phyloP scores from a whole-genome alignment of 2,888 invertebrate genomes.

The Stictocephala bisonia region DNA sequence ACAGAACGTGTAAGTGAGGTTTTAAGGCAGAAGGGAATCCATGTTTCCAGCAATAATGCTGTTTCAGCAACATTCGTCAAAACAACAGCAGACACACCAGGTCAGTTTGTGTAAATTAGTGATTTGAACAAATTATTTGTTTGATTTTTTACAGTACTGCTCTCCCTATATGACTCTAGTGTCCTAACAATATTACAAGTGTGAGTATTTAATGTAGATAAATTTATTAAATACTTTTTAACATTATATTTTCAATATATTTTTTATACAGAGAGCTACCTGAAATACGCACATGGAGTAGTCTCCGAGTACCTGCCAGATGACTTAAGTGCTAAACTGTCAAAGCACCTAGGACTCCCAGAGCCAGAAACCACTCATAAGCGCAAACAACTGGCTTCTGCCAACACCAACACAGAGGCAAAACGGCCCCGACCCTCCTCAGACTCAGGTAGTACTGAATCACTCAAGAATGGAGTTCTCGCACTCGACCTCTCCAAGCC shows the following conservation, averaged over 20 bases:
- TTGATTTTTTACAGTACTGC: no score
- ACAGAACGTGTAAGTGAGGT: constrained; percentile 73
- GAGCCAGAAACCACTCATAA: constrained; percentile 63
- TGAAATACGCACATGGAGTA: constrained; percentile 82
- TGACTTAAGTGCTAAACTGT: constrained; percentile 74
- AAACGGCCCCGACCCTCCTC: constrained; percentile 20
- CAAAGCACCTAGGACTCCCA: constrained; percentile 74
- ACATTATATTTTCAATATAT: no score
- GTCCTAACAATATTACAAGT: no score
- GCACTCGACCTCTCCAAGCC: constrained; percentile 62
- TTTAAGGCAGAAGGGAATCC: constrained; percentile 75
- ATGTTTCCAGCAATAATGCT: constrained; percentile 76
- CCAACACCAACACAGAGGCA: constrained; percentile 63
- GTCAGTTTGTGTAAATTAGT: constrained; percentile 58
- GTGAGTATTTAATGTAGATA: no score
- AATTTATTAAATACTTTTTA: no score
- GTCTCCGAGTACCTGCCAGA: constrained; percentile 82
- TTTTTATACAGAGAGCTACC: constrained; percentile 70
- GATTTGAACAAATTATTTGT: no score
- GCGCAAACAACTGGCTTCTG: constrained; percentile 66
- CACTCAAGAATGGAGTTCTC: constrained; percentile 60
- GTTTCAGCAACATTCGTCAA: constrained; percentile 82
- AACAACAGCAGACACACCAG: constrained; percentile 68
- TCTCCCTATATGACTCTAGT: no score
- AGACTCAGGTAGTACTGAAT: constrained; percentile 61